These are phyloP conservation scores for Sula dactylatra DNA, from an alignment of 2,113 vertebrate genomes.

Conservation along the genomic window DNA sequence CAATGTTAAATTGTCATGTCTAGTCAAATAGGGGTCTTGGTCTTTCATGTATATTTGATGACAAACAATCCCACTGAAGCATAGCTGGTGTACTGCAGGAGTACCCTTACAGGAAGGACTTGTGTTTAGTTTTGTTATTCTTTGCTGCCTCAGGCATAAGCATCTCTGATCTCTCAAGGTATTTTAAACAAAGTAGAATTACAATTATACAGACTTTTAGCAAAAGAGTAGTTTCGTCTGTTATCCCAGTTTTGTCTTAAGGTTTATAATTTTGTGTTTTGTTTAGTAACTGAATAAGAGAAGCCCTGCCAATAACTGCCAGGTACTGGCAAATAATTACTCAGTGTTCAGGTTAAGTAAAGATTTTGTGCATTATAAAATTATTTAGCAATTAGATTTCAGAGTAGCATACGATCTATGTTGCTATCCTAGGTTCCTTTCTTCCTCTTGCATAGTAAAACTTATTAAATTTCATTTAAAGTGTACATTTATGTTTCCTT, in stretches of 20 bases:
- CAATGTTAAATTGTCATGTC: constrained; percentile 55
- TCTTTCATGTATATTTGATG: constrained; percentile 74
- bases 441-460: neutral
- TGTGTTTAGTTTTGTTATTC: constrained; percentile 33
- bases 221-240: constrained; percentile 11
- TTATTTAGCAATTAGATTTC: neutral
- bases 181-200: constrained; percentile 47
- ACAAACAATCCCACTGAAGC: constrained; percentile 62
- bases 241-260: constrained; percentile 13
- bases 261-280: constrained; percentile 29
- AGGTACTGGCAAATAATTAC: neutral
- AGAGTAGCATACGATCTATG: neutral
- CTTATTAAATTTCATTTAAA: neutral
- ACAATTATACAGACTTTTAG: constrained; percentile 43
- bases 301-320: neutral
- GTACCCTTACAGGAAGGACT: neutral
- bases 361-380: neutral
- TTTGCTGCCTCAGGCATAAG: constrained; percentile 58
- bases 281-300: neutral
- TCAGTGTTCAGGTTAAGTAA: neutral
- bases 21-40: constrained; percentile 51
- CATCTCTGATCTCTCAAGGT: constrained; percentile 48
- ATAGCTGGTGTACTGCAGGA: constrained; percentile 36
- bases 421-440: neutral
- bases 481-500: neutral